Conservation (phyloP, 2,797 vertebrate genomes). For the Anniella stebbinsi region DNA sequence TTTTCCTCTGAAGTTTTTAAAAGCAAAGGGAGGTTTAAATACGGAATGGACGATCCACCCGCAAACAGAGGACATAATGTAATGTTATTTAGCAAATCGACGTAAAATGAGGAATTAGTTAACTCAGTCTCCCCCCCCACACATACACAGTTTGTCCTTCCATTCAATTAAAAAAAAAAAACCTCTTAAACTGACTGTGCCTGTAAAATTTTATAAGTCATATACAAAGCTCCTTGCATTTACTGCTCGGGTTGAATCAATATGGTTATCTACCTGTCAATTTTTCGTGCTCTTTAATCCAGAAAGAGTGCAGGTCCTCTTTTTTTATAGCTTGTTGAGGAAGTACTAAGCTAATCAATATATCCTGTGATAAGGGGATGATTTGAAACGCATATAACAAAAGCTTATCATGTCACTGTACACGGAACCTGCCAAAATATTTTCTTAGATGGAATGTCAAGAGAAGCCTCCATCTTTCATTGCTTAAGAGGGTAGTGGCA, state of each 20-base stretch:
- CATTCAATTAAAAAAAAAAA: constrained; percentile 56
- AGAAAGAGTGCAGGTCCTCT: constrained; percentile 59
- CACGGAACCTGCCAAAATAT: constrained; percentile 81
- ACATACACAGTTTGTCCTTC: constrained; percentile 21
- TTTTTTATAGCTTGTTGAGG: constrained; percentile 75
- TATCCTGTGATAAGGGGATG: constrained; percentile 82
- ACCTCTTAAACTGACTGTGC: constrained; percentile 35
- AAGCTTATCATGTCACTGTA: constrained; percentile 80
- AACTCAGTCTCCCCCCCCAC: constrained; percentile 53
- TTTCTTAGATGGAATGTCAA: constrained; percentile 76
- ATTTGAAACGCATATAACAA: constrained; percentile 84
- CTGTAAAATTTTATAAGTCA: constrained; percentile 64
- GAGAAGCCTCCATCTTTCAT: constrained; percentile 73
- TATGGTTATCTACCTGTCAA: constrained; percentile 83
- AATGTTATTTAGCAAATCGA: constrained; percentile 49
- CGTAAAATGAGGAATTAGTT: constrained; percentile 43
- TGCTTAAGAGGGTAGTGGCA: constrained; percentile 67
- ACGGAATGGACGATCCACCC: constrained; percentile 49
- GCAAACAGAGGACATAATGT: constrained; percentile 28
- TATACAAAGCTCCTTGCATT: constrained; percentile 71
- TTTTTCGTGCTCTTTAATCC: constrained; percentile 80
- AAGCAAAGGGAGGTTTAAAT: constrained; percentile 46
- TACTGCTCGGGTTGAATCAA: constrained; percentile 79
- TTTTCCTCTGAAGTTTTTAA: constrained; percentile 53
- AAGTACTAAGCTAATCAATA: constrained; percentile 84